Conservation (phyloP, 1,140 invertebrate species). For the Semibalanus balanoides region DNA sequence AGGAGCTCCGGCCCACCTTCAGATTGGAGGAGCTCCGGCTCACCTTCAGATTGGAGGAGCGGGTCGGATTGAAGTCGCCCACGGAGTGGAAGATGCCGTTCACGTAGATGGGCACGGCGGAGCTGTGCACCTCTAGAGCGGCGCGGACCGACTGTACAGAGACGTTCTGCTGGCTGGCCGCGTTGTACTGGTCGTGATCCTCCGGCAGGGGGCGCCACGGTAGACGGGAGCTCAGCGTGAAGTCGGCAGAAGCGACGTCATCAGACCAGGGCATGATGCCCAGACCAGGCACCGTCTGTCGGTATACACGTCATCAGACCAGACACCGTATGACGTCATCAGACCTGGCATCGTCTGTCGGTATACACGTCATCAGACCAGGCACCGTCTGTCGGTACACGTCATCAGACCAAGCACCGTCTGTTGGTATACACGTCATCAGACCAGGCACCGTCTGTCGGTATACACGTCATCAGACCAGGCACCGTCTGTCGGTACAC, state of each 20-base stretch:
- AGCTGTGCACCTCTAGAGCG: background rate
- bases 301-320: too few relatives aligned
- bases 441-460: too few relatives aligned
- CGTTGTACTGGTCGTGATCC: background rate
- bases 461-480: too few relatives aligned
- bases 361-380: background rate
- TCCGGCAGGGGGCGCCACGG: background rate
- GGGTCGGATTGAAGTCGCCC: conserved; percentile 18
- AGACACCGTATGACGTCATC: too few relatives aligned
- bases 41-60: conserved; percentile 17
- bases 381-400: too few relatives aligned
- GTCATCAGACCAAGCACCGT: background rate
- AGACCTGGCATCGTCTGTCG: too few relatives aligned
- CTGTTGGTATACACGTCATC: too few relatives aligned
- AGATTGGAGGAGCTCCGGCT: too few relatives aligned
- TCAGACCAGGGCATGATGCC: background rate
- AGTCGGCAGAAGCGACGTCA: background rate
- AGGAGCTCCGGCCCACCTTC: too few relatives aligned
- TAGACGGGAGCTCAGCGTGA: background rate
- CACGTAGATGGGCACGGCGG: conserved; percentile 15
- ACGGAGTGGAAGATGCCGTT: conserved; percentile 18
- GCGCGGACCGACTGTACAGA: background rate
- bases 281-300: background rate
- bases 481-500: too few relatives aligned
- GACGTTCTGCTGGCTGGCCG: background rate